Conservation (phyloP, 2,888 invertebrate genomes). For the Drosophila cyrtoloma region DNA sequence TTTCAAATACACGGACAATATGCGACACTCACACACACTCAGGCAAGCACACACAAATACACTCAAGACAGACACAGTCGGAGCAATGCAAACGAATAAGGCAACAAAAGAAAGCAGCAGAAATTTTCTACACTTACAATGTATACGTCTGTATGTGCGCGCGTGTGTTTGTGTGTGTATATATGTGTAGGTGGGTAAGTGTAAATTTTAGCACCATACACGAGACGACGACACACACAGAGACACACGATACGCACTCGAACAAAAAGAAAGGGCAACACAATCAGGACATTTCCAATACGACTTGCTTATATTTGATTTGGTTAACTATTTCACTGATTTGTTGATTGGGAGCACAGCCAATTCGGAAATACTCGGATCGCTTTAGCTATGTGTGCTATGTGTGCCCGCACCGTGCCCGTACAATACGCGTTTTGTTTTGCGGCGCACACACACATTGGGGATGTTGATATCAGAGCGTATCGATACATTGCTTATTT, state of each 20-base stretch:
- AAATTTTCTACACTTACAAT: conserved; percentile 70
- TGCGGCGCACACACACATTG: conserved; percentile 62
- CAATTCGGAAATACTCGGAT: conserved; percentile 41
- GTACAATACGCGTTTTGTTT: conserved; percentile 64
- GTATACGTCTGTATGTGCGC: conserved; percentile 34
- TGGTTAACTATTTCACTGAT: conserved; percentile 42
- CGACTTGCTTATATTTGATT: conserved; percentile 21
- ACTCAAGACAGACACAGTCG: conserved; percentile 32
- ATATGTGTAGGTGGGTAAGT: conserved; percentile 52
- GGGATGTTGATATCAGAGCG: conserved; percentile 50
- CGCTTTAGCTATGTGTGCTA: conserved; percentile 17
- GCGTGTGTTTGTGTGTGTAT: conserved; percentile 26
- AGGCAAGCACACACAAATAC: conserved; percentile 18
- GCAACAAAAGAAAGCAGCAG: conserved; percentile 68
- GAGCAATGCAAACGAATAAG: conserved; percentile 53
- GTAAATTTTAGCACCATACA: conserved; percentile 69
- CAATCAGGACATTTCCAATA: conserved; percentile 57
- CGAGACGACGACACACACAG: conserved; percentile 53
- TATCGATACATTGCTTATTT: conserved; percentile 44
- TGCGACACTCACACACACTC: conserved; percentile 31
- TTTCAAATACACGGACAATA: conserved; percentile 43
- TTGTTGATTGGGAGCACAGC: conserved; percentile 40
- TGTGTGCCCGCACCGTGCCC: conserved; percentile 57
- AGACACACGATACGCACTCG: conserved; percentile 42
- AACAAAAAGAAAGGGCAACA: conserved; percentile 27